Conservation (phyloP, 2,113 vertebrate species). For the Glaucomys volans region DNA sequence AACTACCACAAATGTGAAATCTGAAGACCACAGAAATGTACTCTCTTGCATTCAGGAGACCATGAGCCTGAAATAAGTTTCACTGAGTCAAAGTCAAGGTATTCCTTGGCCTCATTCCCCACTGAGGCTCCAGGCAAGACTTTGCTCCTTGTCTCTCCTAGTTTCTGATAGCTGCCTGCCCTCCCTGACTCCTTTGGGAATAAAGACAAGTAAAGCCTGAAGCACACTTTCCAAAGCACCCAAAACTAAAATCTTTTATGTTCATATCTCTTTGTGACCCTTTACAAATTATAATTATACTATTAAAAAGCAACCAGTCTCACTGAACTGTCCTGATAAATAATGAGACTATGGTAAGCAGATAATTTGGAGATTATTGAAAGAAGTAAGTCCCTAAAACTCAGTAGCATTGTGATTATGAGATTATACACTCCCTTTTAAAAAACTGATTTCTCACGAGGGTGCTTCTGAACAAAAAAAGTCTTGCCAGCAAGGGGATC, state of each 20-base stretch:
- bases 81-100: neutral
- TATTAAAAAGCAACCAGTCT: constrained; percentile 19
- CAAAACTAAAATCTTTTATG: constrained; percentile 8
- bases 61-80: neutral
- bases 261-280: neutral
- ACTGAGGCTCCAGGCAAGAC: fast-evolving
- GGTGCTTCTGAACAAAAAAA: neutral
- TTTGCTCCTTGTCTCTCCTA: neutral
- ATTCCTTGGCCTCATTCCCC: neutral
- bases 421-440: neutral
- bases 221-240: constrained; percentile 7
- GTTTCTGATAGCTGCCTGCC: no score
- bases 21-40: neutral
- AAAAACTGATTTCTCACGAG: neutral
- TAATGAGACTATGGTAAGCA: constrained; percentile 17
- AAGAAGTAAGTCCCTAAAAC: neutral
- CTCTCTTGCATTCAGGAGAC: neutral
- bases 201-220: neutral
- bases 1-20: neutral
- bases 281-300: constrained; percentile 27
- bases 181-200: neutral
- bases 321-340: neutral
- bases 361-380: neutral
- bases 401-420: constrained; percentile 12
- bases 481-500: constrained; percentile 9